Evolutionary conservation across 2,797 vertebrate species (phyloP), one percentile per base, ranked within the genome.

Genomic region (Chrosomus eos): DNA sequence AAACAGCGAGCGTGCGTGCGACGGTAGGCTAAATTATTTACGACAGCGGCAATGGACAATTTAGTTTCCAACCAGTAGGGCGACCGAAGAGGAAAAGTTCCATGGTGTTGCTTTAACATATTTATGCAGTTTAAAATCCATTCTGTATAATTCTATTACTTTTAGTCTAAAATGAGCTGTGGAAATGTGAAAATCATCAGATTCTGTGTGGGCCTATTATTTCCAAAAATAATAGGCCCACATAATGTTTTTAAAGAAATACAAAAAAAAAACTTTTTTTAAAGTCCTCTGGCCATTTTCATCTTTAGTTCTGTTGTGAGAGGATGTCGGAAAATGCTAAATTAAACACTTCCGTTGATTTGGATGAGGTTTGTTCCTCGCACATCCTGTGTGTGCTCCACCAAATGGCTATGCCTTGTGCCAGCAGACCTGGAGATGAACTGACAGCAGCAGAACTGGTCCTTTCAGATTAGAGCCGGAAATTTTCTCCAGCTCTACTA

Each of bases 371-470:
- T 58, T 75, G 45, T 77, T 86, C 51, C 23, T 68, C 8, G 4
- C 31, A 23, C 51, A 48, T 43, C 64, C 73, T 77, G 53, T 14
- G 31, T 48, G 67, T 72, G 66, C 28, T 60, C 26, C 80, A 79
- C 83, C 86, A 87, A 78, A 85, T 85, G 86, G 67, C 45, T 45
- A 77, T 55, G 45, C 53, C 36, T 45, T 51, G 55, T 82, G 80
- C 68, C 87, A 85, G 86, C 70, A 74, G 48, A 68, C 70, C 75
- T 81, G 68, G 36, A 80, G 64, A 48, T 68, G 76, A 86, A 23
- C 36, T 48, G 51, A 64, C 64, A 36, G 70, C 23, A 51, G 67
- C 62, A 62, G 71, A 74, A 33, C 23, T 73, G 70, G 60, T 45
- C 48, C 7, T 31, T 73, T 66, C 45, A 74, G 55, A 73, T 51